Conservation (phyloP, 1,140 invertebrate species). For the Zaprionus taronus region DNA sequence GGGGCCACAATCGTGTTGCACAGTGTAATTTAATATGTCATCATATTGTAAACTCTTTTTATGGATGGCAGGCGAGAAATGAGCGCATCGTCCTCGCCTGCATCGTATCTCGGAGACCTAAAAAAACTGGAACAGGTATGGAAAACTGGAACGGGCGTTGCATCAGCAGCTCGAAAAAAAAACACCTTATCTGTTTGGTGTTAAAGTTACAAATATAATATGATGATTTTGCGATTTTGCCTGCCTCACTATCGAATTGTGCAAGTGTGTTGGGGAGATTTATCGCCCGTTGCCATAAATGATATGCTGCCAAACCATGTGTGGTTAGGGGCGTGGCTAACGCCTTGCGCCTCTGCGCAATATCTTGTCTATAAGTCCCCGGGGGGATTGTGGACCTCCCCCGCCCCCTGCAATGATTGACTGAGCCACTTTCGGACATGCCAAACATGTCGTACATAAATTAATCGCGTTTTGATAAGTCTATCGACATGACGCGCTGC, state of each 20-base stretch:
- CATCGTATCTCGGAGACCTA: slow-evolving; percentile 10
- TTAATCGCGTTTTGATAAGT: slow-evolving; percentile 5
- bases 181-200: slow-evolving; percentile 2
- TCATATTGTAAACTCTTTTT: slow-evolving; percentile 17
- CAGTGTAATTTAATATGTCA: slow-evolving; percentile 25
- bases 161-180: slow-evolving; percentile 5
- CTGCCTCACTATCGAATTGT: background rate
- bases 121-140: slow-evolving; percentile 2
- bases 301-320: background rate
- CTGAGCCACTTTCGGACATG: slow-evolving; percentile 12
- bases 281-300: slow-evolving; percentile 11
- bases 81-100: slow-evolving; percentile 36
- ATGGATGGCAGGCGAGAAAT: background rate
- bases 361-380: slow-evolving; percentile 24
- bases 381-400: slow-evolving; percentile 5
- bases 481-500: background rate
- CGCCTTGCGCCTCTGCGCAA: slow-evolving; percentile 7
- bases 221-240: slow-evolving; percentile 8
- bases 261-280: background rate
- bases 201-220: slow-evolving; percentile 11
- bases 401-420: background rate
- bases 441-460: slow-evolving; percentile 8
- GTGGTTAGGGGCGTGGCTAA: background rate
- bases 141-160: slow-evolving; percentile 21
- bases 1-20: background rate